Percentiles rank a stretch among this genome's conserved stretches.
Evolutionary conservation across 1,140 invertebrate genomes (phyloP).

Genomic region (Drosophila yakuba): DNA sequence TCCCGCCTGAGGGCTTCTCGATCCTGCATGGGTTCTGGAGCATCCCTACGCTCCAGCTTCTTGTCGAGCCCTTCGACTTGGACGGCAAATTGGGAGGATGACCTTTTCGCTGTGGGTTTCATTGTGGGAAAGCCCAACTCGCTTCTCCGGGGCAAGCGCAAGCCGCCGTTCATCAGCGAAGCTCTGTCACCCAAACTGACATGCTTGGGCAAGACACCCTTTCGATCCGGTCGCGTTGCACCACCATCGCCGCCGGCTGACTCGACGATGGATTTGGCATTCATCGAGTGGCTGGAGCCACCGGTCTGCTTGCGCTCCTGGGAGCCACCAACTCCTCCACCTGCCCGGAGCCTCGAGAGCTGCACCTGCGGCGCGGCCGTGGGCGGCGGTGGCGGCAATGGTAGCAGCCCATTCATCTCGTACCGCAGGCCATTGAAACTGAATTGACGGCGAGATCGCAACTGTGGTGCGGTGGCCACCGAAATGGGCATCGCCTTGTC

Average conservation of each 20-base stretch:
- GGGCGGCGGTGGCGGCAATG: background rate
- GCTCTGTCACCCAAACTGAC: background rate
- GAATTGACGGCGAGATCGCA: conserved; percentile 47
- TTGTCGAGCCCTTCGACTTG: background rate
- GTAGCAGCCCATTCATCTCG: conserved; percentile 30
- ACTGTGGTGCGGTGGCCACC: conserved; percentile 35
- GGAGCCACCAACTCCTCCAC: background rate
- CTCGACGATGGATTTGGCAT: background rate
- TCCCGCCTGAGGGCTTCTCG: background rate
- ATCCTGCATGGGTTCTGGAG: background rate
- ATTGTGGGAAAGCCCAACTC: background rate
- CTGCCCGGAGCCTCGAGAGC: background rate
- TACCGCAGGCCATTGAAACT: conserved; percentile 54
- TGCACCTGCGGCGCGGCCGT: background rate
- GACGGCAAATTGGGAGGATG: background rate
- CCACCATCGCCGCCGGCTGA: conserved; percentile 23
- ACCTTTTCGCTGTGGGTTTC: background rate
- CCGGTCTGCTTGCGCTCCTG: background rate
- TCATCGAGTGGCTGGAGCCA: background rate
- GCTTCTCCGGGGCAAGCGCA: background rate
- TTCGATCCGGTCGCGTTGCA: background rate
- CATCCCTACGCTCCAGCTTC: background rate
- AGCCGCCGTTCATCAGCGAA: background rate
- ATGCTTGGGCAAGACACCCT: background rate
- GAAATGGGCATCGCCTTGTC: conserved; percentile 41